phyloP scores from a whole-genome alignment of 2,888 invertebrate species.

The Sarcophaga caerulescens region DNA sequence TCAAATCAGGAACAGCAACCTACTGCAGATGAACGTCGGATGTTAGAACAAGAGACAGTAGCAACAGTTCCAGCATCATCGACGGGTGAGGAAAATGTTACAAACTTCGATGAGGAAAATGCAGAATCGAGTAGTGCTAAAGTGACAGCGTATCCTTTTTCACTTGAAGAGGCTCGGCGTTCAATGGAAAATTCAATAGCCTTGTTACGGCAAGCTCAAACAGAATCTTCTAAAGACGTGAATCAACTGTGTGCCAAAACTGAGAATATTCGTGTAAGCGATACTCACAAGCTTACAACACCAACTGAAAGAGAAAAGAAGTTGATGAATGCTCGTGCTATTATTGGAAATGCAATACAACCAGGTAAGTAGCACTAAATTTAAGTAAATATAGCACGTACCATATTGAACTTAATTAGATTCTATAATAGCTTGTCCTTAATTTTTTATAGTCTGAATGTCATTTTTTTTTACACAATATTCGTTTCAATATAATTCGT shows the following conservation, averaged over 20 bases:
- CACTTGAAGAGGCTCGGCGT: slow-evolving; percentile 83
- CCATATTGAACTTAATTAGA: background rate
- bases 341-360: slow-evolving; percentile 87
- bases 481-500: background rate
- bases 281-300: slow-evolving; percentile 59
- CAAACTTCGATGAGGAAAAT: slow-evolving; percentile 15
- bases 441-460: background rate
- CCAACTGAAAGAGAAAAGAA: slow-evolving; percentile 82
- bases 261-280: slow-evolving; percentile 78
- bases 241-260: slow-evolving; percentile 81
- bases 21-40: slow-evolving; percentile 77
- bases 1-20: slow-evolving; percentile 80
- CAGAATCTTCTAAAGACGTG: slow-evolving; percentile 80
- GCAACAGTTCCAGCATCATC: slow-evolving; percentile 72
- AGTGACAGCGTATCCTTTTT: slow-evolving; percentile 82
- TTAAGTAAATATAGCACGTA: background rate
- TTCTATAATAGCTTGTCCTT: background rate
- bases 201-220: slow-evolving; percentile 82
- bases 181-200: slow-evolving; percentile 86
- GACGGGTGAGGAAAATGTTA: slow-evolving; percentile 62
- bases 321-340: slow-evolving; percentile 87
- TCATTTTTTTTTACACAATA: background rate
- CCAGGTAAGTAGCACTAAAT: slow-evolving; percentile 77
- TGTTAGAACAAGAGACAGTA: slow-evolving; percentile 76
- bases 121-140: slow-evolving; percentile 83